A percentile compares a stretch with the other conserved stretches of the same genome.
Conservation (phyloP, 2,888 invertebrate genomes). For the Lasioglossum vierecki region DNA sequence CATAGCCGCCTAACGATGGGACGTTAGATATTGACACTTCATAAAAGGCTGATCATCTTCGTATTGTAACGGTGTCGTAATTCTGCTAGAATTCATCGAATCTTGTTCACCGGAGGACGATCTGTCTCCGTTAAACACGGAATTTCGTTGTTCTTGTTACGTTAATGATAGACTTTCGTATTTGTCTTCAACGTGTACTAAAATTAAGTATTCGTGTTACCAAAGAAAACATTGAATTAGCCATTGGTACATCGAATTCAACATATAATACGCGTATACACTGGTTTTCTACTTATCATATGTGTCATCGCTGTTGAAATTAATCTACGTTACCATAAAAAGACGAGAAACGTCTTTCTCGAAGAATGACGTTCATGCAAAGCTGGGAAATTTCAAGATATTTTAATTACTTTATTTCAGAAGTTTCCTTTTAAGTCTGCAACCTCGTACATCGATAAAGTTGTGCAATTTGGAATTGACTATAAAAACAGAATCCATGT, state of each 20-base stretch:
- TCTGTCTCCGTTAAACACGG: neutral
- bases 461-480: neutral
- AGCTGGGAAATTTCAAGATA: neutral
- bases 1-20: constrained; percentile 30
- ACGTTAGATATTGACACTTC: constrained; percentile 24
- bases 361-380: too few species aligned
- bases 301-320: too few species aligned
- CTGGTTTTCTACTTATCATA: neutral
- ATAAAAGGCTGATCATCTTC: constrained; percentile 36
- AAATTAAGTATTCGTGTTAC: neutral
- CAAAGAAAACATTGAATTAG: neutral
- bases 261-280: neutral
- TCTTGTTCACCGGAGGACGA: neutral
- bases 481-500: neutral
- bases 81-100: constrained; percentile 54
- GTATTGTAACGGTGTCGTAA: constrained; percentile 50
- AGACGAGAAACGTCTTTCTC: too few species aligned
- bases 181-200: neutral
- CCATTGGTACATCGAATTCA: neutral
- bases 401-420: too few species aligned
- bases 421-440: too few species aligned
- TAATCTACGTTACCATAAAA: too few species aligned
- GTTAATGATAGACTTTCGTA: neutral
- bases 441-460: neutral
- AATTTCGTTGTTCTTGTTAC: constrained; percentile 1